phyloP scores from a whole-genome alignment of 1,140 invertebrate genomes.

The Homalodisca vitripennis region DNA sequence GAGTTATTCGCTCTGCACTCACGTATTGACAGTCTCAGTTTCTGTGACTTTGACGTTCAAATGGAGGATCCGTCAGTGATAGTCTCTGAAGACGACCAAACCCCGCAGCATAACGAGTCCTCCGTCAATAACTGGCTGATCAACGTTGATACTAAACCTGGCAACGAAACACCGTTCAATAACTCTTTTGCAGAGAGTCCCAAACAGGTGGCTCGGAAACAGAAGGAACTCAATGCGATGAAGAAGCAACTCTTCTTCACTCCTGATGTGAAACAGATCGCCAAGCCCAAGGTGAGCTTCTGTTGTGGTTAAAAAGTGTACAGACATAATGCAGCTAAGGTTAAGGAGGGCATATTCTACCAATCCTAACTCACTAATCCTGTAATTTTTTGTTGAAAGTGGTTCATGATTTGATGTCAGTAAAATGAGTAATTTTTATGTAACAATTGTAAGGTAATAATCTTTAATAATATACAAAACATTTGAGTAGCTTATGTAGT shows the following conservation, averaged over 20 bases:
- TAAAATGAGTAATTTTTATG: too few species aligned
- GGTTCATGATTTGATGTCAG: too few species aligned
- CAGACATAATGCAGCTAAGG: too few species aligned
- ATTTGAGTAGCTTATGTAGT: too few species aligned
- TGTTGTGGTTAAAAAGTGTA: too few species aligned
- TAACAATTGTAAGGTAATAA: too few species aligned
- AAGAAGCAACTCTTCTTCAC: slow-evolving; percentile 18
- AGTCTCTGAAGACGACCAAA: slow-evolving; percentile 1
- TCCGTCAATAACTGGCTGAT: neutral
- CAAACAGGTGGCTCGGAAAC: neutral
- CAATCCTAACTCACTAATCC: too few species aligned
- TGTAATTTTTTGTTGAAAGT: too few species aligned
- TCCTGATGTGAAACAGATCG: neutral
- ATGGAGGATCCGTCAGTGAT: slow-evolving; percentile 4
- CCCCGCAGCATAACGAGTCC: neutral
- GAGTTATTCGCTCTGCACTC: slow-evolving; percentile 8
- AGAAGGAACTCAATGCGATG: slow-evolving; percentile 8
- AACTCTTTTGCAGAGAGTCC: slow-evolving; percentile 5
- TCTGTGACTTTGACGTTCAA: slow-evolving; percentile 13
- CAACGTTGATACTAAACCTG: neutral
- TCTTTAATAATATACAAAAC: too few species aligned
- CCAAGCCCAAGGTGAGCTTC: slow-evolving; percentile 3
- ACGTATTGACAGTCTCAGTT: slow-evolving; percentile 13
- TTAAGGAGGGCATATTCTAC: too few species aligned
- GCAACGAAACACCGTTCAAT: neutral